A percentile compares a stretch with the other conserved stretches of the same genome.
These are phyloP conservation scores for Tryphoninae sp. DNA, from an alignment of 2,888 invertebrate genomes.

Conservation along the genomic window DNA sequence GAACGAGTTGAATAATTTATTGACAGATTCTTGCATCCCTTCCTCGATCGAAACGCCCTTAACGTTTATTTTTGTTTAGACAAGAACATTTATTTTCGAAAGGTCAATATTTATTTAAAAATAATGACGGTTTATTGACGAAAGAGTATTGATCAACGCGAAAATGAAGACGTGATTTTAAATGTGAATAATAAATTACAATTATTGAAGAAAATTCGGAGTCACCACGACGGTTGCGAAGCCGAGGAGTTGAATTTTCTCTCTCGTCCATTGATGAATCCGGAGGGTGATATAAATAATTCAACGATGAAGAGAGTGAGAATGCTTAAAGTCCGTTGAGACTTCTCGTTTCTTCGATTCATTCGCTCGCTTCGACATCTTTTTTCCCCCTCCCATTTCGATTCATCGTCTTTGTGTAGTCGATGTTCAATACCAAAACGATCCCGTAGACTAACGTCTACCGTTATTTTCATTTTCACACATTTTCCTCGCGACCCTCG, in stretches of 20 bases:
- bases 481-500: background rate
- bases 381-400: slow-evolving; percentile 57
- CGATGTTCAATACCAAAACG: slow-evolving; percentile 13
- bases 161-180: slow-evolving; percentile 36
- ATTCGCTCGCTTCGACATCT: slow-evolving; percentile 61
- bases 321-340: slow-evolving; percentile 33
- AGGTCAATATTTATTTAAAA: background rate
- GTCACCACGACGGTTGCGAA: slow-evolving; percentile 14
- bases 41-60: too few species aligned
- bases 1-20: too few species aligned
- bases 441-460: slow-evolving; percentile 35
- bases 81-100: background rate
- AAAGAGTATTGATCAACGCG: background rate
- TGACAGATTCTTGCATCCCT: too few species aligned
- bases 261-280: slow-evolving; percentile 35
- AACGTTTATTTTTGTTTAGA: too few species aligned
- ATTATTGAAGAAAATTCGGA: slow-evolving; percentile 34
- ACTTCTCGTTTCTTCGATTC: slow-evolving; percentile 61
- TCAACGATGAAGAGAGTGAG: slow-evolving; percentile 47
- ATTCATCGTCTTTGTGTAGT: slow-evolving; percentile 36
- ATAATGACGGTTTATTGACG: background rate
- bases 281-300: slow-evolving; percentile 53
- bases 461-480: slow-evolving; percentile 25
- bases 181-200: slow-evolving; percentile 59
- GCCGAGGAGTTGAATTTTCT: slow-evolving; percentile 43